A percentile compares a stretch with the other conserved stretches of the same genome.
phyloP scores from a whole-genome alignment of 2,888 invertebrate species.

The Drosophila colorata region DNA sequence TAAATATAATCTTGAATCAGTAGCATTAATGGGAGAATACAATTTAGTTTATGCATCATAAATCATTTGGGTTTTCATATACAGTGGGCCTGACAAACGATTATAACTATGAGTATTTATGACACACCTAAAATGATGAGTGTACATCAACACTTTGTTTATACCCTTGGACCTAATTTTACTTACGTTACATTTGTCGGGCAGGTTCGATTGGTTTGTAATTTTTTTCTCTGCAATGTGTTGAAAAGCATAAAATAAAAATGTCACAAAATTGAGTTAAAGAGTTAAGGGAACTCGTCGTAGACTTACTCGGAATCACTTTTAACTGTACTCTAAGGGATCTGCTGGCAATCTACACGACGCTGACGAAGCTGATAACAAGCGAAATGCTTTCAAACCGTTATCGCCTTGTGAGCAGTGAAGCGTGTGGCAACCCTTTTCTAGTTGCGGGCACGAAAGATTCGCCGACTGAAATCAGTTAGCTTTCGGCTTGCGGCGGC shows the following conservation, averaged over 20 bases:
- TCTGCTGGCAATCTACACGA: slow-evolving; percentile 8
- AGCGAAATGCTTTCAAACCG: slow-evolving; percentile 34
- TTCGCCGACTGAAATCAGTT: slow-evolving; percentile 67
- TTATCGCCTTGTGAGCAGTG: slow-evolving; percentile 44
- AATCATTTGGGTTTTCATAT: slow-evolving; percentile 5
- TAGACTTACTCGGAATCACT: background rate
- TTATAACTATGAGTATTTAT: slow-evolving; percentile 10
- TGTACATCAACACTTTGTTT: background rate
- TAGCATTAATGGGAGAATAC: background rate
- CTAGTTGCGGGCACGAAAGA: slow-evolving; percentile 48
- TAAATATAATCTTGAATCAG: background rate
- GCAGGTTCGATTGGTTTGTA: too few relatives aligned
- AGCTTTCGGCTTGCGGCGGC: slow-evolving; percentile 50
- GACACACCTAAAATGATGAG: background rate
- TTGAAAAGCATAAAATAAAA: too few relatives aligned
- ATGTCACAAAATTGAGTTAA: too few relatives aligned
- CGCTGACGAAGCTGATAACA: slow-evolving; percentile 37
- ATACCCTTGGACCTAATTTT: background rate
- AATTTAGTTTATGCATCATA: slow-evolving; percentile 5
- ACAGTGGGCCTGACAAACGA: background rate
- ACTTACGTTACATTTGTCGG: too few relatives aligned
- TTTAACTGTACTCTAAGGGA: background rate
- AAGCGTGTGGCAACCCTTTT: slow-evolving; percentile 47
- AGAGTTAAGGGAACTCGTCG: too few relatives aligned
- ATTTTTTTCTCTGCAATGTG: too few relatives aligned